Conservation (phyloP, 2,888 invertebrate species). For the Cephonodes hylas region DNA sequence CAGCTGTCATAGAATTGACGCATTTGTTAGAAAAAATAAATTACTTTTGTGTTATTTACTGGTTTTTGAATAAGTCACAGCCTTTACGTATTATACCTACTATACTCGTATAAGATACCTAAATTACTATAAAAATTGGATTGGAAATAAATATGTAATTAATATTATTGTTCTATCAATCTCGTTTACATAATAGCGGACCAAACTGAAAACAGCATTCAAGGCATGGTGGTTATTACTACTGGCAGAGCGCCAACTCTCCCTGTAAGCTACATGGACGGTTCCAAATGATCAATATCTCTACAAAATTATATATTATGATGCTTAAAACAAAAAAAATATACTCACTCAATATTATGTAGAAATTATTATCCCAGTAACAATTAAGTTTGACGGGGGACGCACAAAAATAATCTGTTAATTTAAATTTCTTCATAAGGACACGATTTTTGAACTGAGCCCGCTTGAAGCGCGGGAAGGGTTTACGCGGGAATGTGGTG, state of each 20-base stretch:
- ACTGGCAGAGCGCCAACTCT: constrained; percentile 25
- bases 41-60: too few relatives aligned
- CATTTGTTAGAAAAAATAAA: too few relatives aligned
- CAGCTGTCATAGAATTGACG: too few relatives aligned
- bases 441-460: constrained; percentile 42
- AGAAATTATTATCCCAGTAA: constrained; percentile 69
- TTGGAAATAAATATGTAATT: too few relatives aligned
- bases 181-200: neutral
- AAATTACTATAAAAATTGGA: too few relatives aligned
- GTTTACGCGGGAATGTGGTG: constrained; percentile 23
- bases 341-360: constrained; percentile 61
- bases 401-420: constrained; percentile 49
- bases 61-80: too few relatives aligned
- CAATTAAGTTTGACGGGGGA: constrained; percentile 48
- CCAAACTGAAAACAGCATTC: neutral
- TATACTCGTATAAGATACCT: too few relatives aligned
- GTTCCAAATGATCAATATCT: neutral
- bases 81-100: too few relatives aligned
- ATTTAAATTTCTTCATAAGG: constrained; percentile 70
- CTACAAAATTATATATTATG: neutral
- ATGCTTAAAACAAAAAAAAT: neutral
- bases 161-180: neutral
- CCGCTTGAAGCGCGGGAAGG: constrained; percentile 51
- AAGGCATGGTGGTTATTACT: neutral
- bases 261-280: neutral